phyloP scores from a whole-genome alignment of 1,140 invertebrate genomes.

The Drosophila pseudoobscura region DNA sequence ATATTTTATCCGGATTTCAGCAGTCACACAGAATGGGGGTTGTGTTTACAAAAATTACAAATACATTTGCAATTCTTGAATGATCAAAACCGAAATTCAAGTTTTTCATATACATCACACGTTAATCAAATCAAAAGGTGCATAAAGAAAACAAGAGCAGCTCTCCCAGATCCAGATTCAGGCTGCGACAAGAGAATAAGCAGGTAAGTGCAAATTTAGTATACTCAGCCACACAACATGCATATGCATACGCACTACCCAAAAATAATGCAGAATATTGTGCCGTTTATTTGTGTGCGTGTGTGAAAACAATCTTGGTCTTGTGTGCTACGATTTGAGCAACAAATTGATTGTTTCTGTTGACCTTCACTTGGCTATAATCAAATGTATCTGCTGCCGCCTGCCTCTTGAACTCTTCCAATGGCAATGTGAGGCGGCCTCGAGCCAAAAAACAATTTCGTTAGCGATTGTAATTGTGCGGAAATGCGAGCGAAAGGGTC shows the following conservation, averaged over 20 bases:
- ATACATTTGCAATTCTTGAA: no score
- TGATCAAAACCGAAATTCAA: no score
- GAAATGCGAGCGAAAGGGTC: conserved; percentile 28
- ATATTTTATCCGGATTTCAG: no score
- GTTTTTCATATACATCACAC: neutral
- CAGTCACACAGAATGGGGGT: no score
- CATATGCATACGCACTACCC: neutral
- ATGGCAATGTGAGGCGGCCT: conserved; percentile 60
- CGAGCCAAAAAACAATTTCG: conserved; percentile 36
- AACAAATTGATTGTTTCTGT: conserved; percentile 52
- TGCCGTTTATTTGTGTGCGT: neutral
- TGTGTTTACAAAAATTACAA: no score
- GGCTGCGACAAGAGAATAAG: conserved; percentile 4
- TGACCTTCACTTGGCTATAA: conserved; percentile 57
- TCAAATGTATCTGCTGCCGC: conserved; percentile 48
- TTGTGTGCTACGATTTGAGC: conserved; percentile 21
- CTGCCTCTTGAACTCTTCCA: conserved; percentile 69
- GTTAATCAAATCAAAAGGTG: no score
- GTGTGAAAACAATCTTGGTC: conserved; percentile 2
- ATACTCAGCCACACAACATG: neutral
- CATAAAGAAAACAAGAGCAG: no score
- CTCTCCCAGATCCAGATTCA: neutral
- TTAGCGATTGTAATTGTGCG: conserved; percentile 34
- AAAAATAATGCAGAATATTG: neutral
- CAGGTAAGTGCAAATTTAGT: neutral